Conservation (phyloP, 2,797 vertebrate species). For the Anguilla megastoma region DNA sequence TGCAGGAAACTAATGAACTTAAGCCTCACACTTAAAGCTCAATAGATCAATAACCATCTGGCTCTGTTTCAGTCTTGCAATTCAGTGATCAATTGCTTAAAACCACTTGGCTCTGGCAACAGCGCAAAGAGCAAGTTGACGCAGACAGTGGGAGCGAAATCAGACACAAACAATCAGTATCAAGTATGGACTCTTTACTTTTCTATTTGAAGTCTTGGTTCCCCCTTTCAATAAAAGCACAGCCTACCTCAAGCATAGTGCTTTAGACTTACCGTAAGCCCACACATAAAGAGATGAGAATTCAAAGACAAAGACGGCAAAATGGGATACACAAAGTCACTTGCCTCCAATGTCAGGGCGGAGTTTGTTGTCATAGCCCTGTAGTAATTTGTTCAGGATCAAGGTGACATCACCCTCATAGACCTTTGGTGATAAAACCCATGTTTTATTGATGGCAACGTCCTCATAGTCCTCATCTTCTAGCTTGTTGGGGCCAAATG, state of each 20-base stretch:
- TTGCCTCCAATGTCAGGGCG: constrained; percentile 77
- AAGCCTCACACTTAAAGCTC: neutral
- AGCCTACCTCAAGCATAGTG: neutral
- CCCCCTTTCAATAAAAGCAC: neutral
- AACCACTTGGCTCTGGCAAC: constrained; percentile 14
- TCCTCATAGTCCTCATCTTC: constrained; percentile 78
- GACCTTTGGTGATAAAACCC: constrained; percentile 77
- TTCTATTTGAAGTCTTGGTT: neutral
- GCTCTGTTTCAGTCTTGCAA: constrained; percentile 15
- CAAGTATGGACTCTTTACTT: neutral
- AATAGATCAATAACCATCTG: constrained; percentile 17
- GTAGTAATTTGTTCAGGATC: constrained; percentile 75
- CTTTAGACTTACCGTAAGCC: neutral
- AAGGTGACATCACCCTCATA: constrained; percentile 77
- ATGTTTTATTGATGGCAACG: constrained; percentile 72
- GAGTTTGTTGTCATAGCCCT: constrained; percentile 78
- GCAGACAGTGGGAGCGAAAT: neutral
- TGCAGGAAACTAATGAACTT: constrained; percentile 12
- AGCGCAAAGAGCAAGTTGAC: neutral
- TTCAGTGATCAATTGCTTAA: constrained; percentile 25
- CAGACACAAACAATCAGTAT: neutral
- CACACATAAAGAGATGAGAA: constrained; percentile 1
- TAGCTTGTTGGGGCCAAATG: constrained; percentile 65
- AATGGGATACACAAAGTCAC: constrained; percentile 16
- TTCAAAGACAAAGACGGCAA: neutral